Percentiles rank a stretch among this genome's conserved stretches.
These are phyloP conservation scores for Ophthalmotilapia sp. DNA, from an alignment of 2,113 vertebrate genomes.

Conservation along the genomic window DNA sequence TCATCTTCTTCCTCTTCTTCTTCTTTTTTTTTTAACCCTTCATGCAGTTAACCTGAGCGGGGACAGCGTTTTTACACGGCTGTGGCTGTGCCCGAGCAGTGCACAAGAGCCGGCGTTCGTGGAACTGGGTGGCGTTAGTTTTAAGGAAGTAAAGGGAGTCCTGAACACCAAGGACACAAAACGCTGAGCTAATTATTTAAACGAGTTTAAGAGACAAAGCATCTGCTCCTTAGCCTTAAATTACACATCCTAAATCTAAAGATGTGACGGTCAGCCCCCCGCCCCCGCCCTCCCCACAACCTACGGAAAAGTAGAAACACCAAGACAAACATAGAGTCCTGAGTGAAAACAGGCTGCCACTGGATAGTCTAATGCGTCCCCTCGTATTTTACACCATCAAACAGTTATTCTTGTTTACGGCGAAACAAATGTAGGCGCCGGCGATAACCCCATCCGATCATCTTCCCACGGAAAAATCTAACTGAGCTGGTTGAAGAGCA, in stretches of 20 bases:
- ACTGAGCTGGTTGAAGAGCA: constrained; percentile 12
- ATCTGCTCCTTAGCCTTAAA: constrained; percentile 61
- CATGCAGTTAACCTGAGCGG: neutral
- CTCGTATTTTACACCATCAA: neutral
- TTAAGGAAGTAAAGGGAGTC: neutral
- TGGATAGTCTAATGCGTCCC: neutral
- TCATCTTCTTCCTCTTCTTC: accelerated
- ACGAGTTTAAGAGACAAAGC: constrained; percentile 69
- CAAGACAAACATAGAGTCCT: neutral
- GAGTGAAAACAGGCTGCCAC: neutral
- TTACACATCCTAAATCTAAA: neutral
- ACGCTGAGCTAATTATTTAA: constrained; percentile 61
- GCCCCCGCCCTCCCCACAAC: neutral
- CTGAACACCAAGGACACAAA: constrained; percentile 19
- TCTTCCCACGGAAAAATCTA: neutral
- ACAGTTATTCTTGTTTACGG: neutral
- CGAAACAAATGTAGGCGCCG: neutral
- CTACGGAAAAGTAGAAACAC: neutral
- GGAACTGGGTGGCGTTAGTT: neutral
- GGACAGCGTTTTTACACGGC: neutral
- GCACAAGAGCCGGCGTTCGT: neutral
- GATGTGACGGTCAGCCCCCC: constrained; percentile 45
- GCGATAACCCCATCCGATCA: neutral
- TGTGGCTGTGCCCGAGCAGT: neutral
- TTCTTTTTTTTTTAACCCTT: neutral